Conservation (phyloP, 2,797 vertebrate genomes). For the Paramormyrops hopkinsi region DNA sequence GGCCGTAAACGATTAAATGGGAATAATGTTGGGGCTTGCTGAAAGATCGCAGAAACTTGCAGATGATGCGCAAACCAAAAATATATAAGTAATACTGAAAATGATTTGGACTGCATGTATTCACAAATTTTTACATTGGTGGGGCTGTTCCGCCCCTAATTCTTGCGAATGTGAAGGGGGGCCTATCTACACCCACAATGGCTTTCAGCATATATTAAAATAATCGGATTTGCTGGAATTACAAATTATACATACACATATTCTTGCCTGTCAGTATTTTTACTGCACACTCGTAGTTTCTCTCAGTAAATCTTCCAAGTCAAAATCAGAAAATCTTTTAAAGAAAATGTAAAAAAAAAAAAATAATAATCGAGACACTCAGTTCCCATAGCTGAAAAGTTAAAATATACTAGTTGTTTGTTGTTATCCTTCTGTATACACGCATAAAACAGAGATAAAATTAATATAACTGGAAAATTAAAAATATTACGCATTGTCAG, state of each 20-base stretch:
- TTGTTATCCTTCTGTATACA: background rate
- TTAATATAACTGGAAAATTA: background rate
- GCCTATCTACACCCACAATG: background rate
- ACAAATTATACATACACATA: background rate
- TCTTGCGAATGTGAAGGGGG: background rate
- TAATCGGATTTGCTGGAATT: background rate
- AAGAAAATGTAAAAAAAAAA: background rate
- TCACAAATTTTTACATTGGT: background rate
- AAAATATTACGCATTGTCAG: background rate
- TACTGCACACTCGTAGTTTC: background rate
- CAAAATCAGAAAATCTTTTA: background rate
- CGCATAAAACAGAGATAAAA: background rate
- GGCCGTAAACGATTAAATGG: background rate
- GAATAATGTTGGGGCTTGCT: background rate
- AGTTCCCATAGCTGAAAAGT: background rate
- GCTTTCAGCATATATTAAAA: background rate
- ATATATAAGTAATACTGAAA: background rate
- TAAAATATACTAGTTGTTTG: background rate
- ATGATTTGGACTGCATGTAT: background rate
- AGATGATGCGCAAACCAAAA: background rate
- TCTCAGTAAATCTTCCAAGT: background rate
- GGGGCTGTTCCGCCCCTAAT: background rate
- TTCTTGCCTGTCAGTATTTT: background rate
- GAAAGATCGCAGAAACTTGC: background rate
- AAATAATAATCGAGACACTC: background rate